A percentile compares a stretch with the other conserved stretches of the same genome.
Evolutionary conservation across 2,797 vertebrate genomes (phyloP).

Genomic region (Clarias platycephalus): DNA sequence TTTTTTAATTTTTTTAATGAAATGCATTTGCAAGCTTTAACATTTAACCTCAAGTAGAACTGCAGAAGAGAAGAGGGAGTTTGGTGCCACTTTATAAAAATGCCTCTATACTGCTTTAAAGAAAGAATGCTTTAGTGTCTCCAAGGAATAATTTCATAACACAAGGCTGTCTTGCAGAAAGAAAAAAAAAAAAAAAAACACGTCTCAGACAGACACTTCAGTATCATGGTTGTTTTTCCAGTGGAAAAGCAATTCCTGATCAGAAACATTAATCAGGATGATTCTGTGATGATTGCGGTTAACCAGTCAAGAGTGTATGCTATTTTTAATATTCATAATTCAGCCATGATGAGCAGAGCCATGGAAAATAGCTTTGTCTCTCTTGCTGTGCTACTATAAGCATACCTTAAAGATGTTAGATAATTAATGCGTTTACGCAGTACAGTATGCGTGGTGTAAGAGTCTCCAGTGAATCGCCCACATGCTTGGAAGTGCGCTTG

Average conservation of each 20-base stretch:
- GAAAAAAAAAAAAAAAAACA: not conserved
- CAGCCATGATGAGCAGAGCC: not conserved
- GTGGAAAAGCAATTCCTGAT: not conserved
- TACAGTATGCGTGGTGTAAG: not conserved
- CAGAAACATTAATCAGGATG: not conserved
- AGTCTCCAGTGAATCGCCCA: not conserved
- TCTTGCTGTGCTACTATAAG: not conserved
- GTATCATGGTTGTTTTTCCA: not conserved
- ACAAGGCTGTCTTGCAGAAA: not conserved
- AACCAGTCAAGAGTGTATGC: not conserved
- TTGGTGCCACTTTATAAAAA: not conserved
- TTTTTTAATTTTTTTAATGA: not conserved
- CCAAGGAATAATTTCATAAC: not conserved
- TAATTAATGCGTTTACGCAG: not conserved
- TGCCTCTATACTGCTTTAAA: not conserved
- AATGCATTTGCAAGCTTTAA: not conserved
- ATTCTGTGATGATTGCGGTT: not conserved
- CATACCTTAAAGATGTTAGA: not conserved
- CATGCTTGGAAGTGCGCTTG: not conserved
- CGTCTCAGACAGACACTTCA: not conserved
- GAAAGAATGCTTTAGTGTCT: not conserved
- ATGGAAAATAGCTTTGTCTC: not conserved
- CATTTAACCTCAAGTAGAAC: not conserved
- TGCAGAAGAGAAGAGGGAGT: not conserved
- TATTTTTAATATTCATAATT: not conserved